phyloP scores from a whole-genome alignment of 1,140 invertebrate genomes.

The Mya arenaria region DNA sequence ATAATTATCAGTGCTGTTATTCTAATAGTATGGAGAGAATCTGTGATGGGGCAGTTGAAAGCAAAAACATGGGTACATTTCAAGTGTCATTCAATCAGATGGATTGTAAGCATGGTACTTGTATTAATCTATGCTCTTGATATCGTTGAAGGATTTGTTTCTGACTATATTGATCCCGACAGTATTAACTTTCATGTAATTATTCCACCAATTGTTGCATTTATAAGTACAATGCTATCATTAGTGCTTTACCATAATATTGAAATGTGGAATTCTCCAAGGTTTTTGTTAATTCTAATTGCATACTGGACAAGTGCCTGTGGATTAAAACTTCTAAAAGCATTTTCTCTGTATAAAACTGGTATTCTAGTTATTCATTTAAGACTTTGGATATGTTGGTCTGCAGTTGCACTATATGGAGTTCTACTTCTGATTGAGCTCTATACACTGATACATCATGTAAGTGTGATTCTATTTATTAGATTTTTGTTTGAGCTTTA shows the following conservation, averaged over 20 bases:
- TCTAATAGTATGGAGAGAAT: slow-evolving; percentile 75
- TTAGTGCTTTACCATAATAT: slow-evolving; percentile 78
- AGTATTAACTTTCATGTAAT: slow-evolving; percentile 74
- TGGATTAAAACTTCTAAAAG: slow-evolving; percentile 71
- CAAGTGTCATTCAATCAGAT: slow-evolving; percentile 71
- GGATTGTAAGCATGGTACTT: slow-evolving; percentile 69
- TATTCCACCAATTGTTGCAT: slow-evolving; percentile 69
- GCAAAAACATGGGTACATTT: slow-evolving; percentile 79
- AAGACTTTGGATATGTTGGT: slow-evolving; percentile 71
- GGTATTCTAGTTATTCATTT: slow-evolving; percentile 67
- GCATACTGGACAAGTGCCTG: slow-evolving; percentile 72
- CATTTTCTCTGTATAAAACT: slow-evolving; percentile 70
- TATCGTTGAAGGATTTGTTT: slow-evolving; percentile 74
- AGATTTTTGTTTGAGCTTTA: too few relatives aligned
- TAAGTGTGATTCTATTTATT: too few relatives aligned
- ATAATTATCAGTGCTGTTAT: slow-evolving; percentile 73
- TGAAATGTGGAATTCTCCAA: slow-evolving; percentile 79
- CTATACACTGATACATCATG: slow-evolving; percentile 71
- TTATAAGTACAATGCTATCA: slow-evolving; percentile 67
- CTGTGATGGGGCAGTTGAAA: slow-evolving; percentile 73
- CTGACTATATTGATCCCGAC: slow-evolving; percentile 71
- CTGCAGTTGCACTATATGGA: slow-evolving; percentile 69
- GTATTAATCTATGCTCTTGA: slow-evolving; percentile 70
- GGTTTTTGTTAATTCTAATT: slow-evolving; percentile 73
- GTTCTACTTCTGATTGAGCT: slow-evolving; percentile 71